A percentile compares a stretch with the other conserved stretches of the same genome.
These are phyloP conservation scores for Ptilorrhoa leucosticta DNA, from an alignment of 2,113 vertebrate genomes.

Conservation along the genomic window DNA sequence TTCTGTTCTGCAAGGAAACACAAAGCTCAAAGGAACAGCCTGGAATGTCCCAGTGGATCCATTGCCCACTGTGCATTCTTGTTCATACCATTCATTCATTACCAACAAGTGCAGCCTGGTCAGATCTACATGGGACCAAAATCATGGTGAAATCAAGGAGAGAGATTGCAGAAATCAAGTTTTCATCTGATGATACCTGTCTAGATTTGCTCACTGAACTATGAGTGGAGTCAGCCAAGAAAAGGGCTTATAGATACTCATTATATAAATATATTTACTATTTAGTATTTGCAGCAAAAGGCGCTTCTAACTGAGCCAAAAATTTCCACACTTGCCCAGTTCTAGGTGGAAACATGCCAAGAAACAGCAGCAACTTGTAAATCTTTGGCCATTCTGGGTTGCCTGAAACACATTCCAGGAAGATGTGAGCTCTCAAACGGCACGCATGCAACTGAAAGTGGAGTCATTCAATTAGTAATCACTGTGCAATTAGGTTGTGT, in stretches of 20 bases:
- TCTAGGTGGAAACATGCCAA: background rate
- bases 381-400: background rate
- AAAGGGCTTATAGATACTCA: background rate
- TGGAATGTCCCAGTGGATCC: background rate
- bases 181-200: background rate
- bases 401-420: background rate
- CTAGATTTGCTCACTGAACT: background rate
- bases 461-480: conserved; percentile 18
- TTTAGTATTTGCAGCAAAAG: background rate
- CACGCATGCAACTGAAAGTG: background rate
- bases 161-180: background rate
- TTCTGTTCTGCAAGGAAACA: background rate
- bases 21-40: background rate
- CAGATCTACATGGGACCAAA: background rate
- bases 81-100: background rate
- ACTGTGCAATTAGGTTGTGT: background rate
- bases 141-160: background rate
- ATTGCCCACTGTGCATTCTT: background rate
- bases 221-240: background rate
- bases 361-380: background rate
- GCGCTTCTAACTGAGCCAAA: rapidly evolving
- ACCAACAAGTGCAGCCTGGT: background rate
- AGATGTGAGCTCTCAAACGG: background rate
- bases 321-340: background rate
- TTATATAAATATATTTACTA: background rate